Conservation (phyloP, 2,797 vertebrate genomes). For the Rhinatrema bivittatum region DNA sequence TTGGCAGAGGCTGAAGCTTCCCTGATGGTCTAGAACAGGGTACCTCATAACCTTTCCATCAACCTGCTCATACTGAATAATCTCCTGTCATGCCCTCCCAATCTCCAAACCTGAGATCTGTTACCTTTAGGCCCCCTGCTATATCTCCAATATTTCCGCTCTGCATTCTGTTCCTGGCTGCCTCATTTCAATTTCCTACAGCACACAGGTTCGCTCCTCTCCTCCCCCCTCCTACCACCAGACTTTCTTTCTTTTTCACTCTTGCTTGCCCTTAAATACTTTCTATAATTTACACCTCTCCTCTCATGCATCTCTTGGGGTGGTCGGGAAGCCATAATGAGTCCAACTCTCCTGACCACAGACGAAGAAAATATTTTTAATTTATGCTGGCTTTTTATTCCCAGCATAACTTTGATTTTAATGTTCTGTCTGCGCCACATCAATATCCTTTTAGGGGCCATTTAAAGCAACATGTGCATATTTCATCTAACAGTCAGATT, state of each 20-base stretch:
- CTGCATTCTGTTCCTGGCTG: conserved; percentile 1
- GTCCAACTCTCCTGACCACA: conserved; percentile 21
- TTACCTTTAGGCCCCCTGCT: too few relatives aligned
- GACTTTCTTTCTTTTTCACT: conserved; percentile 19
- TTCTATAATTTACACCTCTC: conserved; percentile 25
- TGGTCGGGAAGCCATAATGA: conserved; percentile 8
- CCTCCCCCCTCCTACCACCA: not conserved
- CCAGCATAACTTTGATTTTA: conserved; percentile 47
- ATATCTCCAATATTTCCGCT: too few relatives aligned
- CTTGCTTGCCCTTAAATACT: conserved; percentile 19
- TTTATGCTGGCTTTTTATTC: conserved; percentile 43
- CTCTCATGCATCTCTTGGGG: conserved; percentile 14
- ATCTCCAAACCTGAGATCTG: too few relatives aligned
- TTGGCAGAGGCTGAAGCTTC: too few relatives aligned
- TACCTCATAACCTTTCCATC: too few relatives aligned
- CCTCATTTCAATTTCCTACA: conserved; percentile 10
- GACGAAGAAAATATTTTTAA: conserved; percentile 35
- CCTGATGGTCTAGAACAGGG: too few relatives aligned
- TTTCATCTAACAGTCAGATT: conserved; percentile 24
- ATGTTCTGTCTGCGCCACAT: conserved; percentile 24
- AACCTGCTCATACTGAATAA: too few relatives aligned
- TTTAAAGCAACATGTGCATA: conserved; percentile 32
- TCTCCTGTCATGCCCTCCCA: too few relatives aligned
- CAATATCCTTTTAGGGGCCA: conserved; percentile 33
- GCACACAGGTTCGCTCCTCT: conserved; percentile 1